Base-by-base conservation (phyloP, 1,140 invertebrate species). In the Lerema accius region DNA sequence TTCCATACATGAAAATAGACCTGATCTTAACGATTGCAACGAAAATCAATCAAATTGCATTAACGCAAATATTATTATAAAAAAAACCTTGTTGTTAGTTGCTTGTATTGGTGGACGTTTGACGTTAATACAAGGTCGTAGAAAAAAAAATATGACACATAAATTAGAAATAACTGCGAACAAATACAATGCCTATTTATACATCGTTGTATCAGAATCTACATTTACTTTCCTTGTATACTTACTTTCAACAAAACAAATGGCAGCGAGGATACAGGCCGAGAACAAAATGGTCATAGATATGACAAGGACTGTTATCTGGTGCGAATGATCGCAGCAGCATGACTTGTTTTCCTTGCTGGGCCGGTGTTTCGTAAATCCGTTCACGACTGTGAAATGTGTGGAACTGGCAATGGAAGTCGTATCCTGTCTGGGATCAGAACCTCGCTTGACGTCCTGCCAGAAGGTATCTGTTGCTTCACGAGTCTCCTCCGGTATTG, bases 341-440 rank as follows among this genome's bases (percentile, higher is more conserved):
- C 94, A 95, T 62, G 94, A 92, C 60, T 91, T 91, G 6, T 71
- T 71, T 58, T 84, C 88, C 63, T 90, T 91, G 40, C 71, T 82
- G 10, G 79, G 49, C 6, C 86, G 76, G 40, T 94, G 93, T 86
- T 94, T 94, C 32, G 94, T 94, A 73, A 96, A 94, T 10, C 95
- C 95, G 78, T 96, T 96, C 42, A 96, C 94, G 37, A 96, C 95
- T 3, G 96, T 97, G 80, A 96, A 97, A 85, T 97, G 95, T 56
- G 95, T 96, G 59, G 95, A 96, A 83, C 95, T 96, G 19, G 95
- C 95, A 59, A 96, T 91, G n/a, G 95, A 96, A 14, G 92, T 92
- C 28, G 93, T 93, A 72, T 96, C 95, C 70, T 90, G 90, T 69
- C 83, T 86, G 39, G 79, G 68, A n/a, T 77, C 73, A 1, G 85